Percentiles rank a stretch among this genome's conserved stretches.
Evolutionary conservation across 2,888 invertebrate genomes (phyloP).

Genomic region (Epinotia bilunana): DNA sequence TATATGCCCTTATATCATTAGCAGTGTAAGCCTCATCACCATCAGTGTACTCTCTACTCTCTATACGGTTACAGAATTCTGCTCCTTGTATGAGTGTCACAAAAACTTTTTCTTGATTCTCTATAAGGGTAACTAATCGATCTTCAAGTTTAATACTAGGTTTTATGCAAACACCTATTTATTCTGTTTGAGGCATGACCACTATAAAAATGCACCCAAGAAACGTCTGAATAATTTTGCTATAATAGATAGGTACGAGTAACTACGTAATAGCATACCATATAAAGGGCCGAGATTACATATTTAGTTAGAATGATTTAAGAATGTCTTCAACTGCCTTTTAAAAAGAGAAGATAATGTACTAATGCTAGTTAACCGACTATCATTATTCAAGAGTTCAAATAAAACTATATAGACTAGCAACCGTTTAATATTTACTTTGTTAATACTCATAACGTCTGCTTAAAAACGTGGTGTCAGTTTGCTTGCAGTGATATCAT

Average conservation of each 20-base stretch:
- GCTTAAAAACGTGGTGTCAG: background rate
- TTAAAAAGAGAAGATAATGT: background rate
- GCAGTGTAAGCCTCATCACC: background rate
- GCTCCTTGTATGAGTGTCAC: background rate
- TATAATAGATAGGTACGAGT: background rate
- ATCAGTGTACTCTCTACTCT: background rate
- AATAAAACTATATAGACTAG: background rate
- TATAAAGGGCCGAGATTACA: background rate
- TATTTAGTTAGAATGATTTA: background rate
- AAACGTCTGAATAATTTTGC: background rate
- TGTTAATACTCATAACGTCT: background rate
- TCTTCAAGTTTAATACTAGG: constrained; percentile 3
- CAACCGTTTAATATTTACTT: background rate
- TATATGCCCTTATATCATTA: constrained; percentile 7
- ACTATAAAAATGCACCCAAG: constrained; percentile 19
- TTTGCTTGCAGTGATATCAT: background rate
- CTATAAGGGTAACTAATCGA: constrained; percentile 11
- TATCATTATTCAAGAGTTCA: background rate
- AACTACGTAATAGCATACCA: background rate
- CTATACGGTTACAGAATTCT: constrained; percentile 11
- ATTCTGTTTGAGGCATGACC: background rate
- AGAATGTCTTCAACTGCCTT: background rate
- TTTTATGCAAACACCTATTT: constrained; percentile 16
- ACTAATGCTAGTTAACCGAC: background rate
- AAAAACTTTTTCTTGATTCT: constrained; percentile 19